Evolutionary conservation across 1,140 invertebrate genomes (phyloP).

Genomic region (Tetramorium alpestre): DNA sequence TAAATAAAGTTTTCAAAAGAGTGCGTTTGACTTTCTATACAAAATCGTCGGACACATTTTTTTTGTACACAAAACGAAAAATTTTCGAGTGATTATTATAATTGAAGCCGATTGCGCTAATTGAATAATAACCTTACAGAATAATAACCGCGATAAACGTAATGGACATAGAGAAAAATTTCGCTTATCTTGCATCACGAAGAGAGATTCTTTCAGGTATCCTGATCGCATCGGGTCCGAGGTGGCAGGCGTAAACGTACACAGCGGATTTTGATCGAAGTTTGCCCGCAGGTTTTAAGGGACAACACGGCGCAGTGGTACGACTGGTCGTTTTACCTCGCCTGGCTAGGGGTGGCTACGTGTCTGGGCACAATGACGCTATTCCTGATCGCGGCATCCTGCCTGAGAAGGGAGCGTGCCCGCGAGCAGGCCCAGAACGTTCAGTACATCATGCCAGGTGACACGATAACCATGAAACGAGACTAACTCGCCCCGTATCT

Average conservation of each 20-base stretch:
- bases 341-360: conserved; percentile 92
- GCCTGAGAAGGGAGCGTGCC: conserved; percentile 90
- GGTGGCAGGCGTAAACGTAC: neutral
- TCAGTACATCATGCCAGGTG: conserved; percentile 96
- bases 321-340: conserved; percentile 94
- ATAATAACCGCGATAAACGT: neutral
- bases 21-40: neutral
- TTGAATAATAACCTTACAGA: neutral
- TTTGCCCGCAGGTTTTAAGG: conserved; percentile 88
- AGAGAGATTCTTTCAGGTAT: conserved; percentile 37
- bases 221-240: conserved; percentile 6
- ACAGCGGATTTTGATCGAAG: conserved; percentile 21
- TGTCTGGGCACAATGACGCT: conserved; percentile 91
- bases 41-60: neutral
- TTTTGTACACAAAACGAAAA: neutral
- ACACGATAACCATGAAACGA: conserved; percentile 76
- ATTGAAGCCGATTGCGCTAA: neutral
- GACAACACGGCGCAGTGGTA: conserved; percentile 90
- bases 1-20: neutral
- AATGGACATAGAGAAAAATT: neutral
- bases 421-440: conserved; percentile 91
- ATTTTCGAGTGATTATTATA: neutral
- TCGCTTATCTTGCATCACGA: neutral
- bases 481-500: conserved; percentile 80
- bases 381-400: conserved; percentile 92